These are phyloP conservation scores for Caenorhabditis sulstoni DNA, from an alignment of 2,888 invertebrate species.

Conservation along the genomic window DNA sequence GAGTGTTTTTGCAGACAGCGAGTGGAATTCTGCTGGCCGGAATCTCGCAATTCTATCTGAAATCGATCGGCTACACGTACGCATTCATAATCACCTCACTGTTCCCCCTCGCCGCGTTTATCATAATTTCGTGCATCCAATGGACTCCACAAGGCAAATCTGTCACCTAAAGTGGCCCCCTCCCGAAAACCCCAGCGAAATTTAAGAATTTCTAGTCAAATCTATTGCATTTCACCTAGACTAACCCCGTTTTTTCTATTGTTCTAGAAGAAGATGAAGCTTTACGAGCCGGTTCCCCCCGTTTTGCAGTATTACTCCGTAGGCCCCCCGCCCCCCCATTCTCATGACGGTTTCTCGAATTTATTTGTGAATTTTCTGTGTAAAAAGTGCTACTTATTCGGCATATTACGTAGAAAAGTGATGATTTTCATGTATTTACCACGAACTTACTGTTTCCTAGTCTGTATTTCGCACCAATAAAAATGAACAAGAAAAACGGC, in stretches of 20 bases:
- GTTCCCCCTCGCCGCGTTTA: conserved; percentile 78
- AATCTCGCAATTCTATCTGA: conserved; percentile 73
- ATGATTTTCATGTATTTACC: too few species aligned
- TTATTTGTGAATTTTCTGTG: too few species aligned
- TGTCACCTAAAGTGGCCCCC: conserved; percentile 66
- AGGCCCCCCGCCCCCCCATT: background rate
- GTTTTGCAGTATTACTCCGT: too few species aligned
- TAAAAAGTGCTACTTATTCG: too few species aligned
- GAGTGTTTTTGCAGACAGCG: conserved; percentile 72
- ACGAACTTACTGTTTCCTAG: too few species aligned
- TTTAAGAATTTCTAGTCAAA: conserved; percentile 13
- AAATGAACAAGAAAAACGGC: too few species aligned
- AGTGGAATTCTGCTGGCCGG: conserved; percentile 75
- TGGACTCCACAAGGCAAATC: conserved; percentile 76
- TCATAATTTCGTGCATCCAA: conserved; percentile 74
- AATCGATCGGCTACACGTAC: conserved; percentile 76
- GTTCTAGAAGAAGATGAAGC: too few species aligned
- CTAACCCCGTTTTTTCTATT: too few species aligned
- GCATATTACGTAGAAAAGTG: too few species aligned
- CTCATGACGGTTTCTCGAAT: conserved; percentile 43
- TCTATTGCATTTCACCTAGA: background rate
- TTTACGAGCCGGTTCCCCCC: too few species aligned
- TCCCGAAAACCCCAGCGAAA: too few species aligned
- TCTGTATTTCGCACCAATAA: too few species aligned
- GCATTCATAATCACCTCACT: conserved; percentile 75